Conservation (phyloP, 2,888 invertebrate species). For the Tromatobia lineatoria region DNA sequence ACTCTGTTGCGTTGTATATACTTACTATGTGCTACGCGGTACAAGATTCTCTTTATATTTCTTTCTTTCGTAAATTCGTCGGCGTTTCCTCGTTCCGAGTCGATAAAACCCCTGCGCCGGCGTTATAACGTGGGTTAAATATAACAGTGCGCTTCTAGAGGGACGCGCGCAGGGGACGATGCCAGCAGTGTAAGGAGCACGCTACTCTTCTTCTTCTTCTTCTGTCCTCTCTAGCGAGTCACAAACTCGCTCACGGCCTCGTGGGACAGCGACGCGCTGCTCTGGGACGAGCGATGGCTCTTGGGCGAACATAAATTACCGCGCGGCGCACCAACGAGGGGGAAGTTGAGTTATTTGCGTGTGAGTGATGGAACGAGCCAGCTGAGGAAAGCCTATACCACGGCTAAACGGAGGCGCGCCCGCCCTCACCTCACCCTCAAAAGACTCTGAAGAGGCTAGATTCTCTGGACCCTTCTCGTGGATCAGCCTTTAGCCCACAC, state of each 20-base stretch:
- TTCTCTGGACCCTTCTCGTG: constrained; percentile 28
- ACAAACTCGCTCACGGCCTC: constrained; percentile 37
- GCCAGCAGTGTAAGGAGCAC: constrained; percentile 33
- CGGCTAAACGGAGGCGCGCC: constrained; percentile 66
- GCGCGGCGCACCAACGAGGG: constrained; percentile 76
- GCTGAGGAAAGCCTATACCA: constrained; percentile 81
- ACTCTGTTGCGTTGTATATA: neutral
- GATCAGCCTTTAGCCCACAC: constrained; percentile 6
- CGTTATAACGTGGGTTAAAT: constrained; percentile 74
- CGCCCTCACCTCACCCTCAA: constrained; percentile 55
- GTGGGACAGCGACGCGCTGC: constrained; percentile 49
- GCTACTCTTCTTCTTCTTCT: constrained; percentile 13
- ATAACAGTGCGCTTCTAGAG: constrained; percentile 65
- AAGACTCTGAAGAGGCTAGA: neutral
- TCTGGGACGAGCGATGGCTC: constrained; percentile 80
- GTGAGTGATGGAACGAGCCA: constrained; percentile 85
- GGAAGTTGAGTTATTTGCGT: constrained; percentile 85
- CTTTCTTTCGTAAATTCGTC: constrained; percentile 56
- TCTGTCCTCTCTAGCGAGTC: constrained; percentile 19
- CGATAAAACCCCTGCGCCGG: constrained; percentile 71
- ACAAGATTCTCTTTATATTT: constrained; percentile 12
- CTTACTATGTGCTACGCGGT: neutral
- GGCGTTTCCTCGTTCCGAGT: constrained; percentile 70
- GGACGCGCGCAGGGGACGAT: constrained; percentile 27
- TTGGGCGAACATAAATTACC: constrained; percentile 83